A percentile compares a stretch with the other conserved stretches of the same genome.
phyloP scores from a whole-genome alignment of 2,113 vertebrate genomes.

The Heptranchias perlo region DNA sequence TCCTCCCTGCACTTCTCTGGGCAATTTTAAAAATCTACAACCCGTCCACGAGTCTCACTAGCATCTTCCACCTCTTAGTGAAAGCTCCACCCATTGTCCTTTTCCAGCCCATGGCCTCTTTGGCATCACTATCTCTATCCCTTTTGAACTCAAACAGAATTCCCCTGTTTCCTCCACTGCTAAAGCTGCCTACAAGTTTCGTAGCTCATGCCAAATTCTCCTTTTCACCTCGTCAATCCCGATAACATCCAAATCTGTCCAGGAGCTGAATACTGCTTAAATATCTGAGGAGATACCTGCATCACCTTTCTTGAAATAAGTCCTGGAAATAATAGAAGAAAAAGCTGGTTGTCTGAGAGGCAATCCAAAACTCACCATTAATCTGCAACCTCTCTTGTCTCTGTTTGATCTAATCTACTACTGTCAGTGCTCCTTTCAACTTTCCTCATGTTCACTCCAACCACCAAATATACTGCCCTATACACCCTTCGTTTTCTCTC shows the following conservation, averaged over 20 bases:
- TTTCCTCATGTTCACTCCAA: not conserved
- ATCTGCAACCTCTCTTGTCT: not conserved
- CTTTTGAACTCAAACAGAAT: not conserved
- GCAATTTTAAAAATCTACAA: not conserved
- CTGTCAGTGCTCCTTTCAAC: not conserved
- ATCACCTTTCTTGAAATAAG: not conserved
- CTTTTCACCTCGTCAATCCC: not conserved
- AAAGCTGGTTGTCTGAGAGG: not conserved
- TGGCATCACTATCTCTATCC: not conserved
- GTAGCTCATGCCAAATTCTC: not conserved
- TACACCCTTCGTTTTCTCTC: not conserved
- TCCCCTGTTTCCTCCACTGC: not conserved
- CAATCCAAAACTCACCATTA: not conserved
- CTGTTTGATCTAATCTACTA: not conserved
- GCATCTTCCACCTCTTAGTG: not conserved
- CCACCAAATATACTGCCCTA: not conserved
- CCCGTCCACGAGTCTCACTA: not conserved
- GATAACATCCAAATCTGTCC: not conserved
- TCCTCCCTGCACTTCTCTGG: too few relatives aligned
- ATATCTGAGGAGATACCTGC: not conserved
- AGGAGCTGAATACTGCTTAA: not conserved
- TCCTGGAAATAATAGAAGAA: not conserved
- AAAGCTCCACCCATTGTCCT: not conserved
- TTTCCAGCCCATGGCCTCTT: not conserved
- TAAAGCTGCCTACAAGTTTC: too few relatives aligned